Evolutionary conservation across 1,140 invertebrate species (phyloP), one percentile per base, ranked within the genome.

Genomic region (Potamilus streckersoni): DNA sequence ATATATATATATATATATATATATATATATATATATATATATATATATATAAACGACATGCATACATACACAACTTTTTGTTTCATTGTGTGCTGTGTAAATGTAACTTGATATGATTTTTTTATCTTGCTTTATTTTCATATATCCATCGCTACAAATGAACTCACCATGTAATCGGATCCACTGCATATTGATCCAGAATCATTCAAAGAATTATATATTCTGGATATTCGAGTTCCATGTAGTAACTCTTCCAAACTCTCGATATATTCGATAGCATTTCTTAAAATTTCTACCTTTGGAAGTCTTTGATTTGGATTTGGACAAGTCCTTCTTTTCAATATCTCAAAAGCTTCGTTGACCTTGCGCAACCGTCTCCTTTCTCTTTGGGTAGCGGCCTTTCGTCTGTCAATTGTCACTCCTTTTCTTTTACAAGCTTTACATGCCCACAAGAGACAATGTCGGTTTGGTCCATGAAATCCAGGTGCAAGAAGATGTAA

Each of bases 221-320:
- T 67, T 27, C 81, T 70, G 11, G 78, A 76, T 13, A 87, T 82
- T n/a, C 87, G 80, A 60, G 81, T 88, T 0, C 85, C 85, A 66
- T 89, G 86, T n/a, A 92, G 83, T 80, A 92, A 82, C 65, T 90
- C 87, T 81, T 99, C 97, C 78, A 99, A 90, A 83, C 95, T 95
- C 88, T 98, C 97, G 80, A 99, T 99, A 88, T 99, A 99, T 83
- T 99, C 97, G 84, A 99, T 99, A 58, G 97, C 97, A 86, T 97
- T 97, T 78, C 97, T 92, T 23, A 99, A 92, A 80, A 99, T 99
- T 90, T 99, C 97, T 69, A 99, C 95, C 91, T 99, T 99, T 8
- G 98, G 97, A 82, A 99, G 91, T 72, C 97, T 91, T 88, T 99
- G 97, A 86, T 96, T 97, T 1, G 96, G 96, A 90, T 98, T 98